Percentiles rank a stretch among this genome's conserved stretches.
phyloP scores from a whole-genome alignment of 1,140 invertebrate genomes.

The Pseudomyrmex dendroicus region DNA sequence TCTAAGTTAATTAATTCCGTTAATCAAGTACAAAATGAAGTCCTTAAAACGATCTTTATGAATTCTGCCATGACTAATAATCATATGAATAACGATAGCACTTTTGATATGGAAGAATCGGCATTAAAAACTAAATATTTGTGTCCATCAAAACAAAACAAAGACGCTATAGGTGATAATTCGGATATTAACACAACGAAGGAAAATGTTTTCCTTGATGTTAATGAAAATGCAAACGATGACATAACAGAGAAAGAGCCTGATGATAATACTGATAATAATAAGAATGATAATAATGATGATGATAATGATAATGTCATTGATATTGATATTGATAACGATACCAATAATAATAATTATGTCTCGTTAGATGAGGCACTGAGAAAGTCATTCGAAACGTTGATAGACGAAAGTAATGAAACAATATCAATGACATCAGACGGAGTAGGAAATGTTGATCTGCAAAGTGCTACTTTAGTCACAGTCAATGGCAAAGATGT shows the following conservation, averaged over 20 bases:
- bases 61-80: constrained; percentile 35
- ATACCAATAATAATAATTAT: constrained; percentile 69
- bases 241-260: constrained; percentile 18
- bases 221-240: constrained; percentile 32
- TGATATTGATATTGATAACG: constrained; percentile 29
- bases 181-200: background rate
- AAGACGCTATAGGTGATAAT: constrained; percentile 47
- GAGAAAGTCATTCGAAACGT: constrained; percentile 44
- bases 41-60: constrained; percentile 48
- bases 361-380: constrained; percentile 55
- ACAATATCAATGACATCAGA: constrained; percentile 24
- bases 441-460: constrained; percentile 45
- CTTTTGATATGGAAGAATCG: constrained; percentile 55
- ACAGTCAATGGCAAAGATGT: constrained; percentile 6
- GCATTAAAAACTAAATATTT: constrained; percentile 74
- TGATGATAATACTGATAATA: constrained; percentile 56
- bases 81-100: constrained; percentile 42
- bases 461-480: constrained; percentile 20
- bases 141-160: constrained; percentile 32
- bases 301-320: too few species aligned
- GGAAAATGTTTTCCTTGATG: constrained; percentile 29
- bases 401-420: constrained; percentile 58
- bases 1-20: constrained; percentile 54
- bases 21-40: constrained; percentile 45
- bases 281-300: constrained; percentile 59